phyloP scores from a whole-genome alignment of 2,797 vertebrate species.

The Lerista edwardsae region DNA sequence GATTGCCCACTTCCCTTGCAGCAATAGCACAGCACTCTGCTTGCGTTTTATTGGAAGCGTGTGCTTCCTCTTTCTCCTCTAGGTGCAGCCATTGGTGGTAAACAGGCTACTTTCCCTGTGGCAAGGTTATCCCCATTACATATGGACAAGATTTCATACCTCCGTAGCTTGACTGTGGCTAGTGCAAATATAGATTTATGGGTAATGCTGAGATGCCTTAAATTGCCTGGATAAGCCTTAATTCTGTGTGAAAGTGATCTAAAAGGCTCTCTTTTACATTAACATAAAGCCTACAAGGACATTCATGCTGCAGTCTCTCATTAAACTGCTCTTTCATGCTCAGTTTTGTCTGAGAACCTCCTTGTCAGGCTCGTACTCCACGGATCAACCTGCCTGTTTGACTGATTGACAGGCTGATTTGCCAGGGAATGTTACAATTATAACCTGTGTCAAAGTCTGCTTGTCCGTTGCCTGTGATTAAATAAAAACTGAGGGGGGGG shows the following conservation, averaged over 20 bases:
- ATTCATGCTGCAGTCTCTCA: conserved; percentile 35
- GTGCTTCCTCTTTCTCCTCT: background rate
- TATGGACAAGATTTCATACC: background rate
- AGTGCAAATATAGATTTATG: background rate
- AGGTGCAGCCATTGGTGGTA: too few species aligned
- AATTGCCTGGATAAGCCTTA: background rate
- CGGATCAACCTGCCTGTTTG: conserved; percentile 36
- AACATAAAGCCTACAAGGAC: conserved; percentile 36
- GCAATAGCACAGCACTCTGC: too few species aligned
- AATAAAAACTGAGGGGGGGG: background rate
- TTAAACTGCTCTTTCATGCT: conserved; percentile 50
- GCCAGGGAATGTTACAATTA: conserved; percentile 22
- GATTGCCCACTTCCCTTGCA: background rate
- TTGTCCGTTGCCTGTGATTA: conserved; percentile 17
- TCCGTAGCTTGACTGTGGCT: background rate
- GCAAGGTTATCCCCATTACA: background rate
- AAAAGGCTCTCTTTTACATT: conserved; percentile 37
- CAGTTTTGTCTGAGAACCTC: conserved; percentile 56
- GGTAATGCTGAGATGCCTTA: background rate
- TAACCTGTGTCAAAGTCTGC: conserved; percentile 4
- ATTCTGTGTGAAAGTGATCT: conserved; percentile 6
- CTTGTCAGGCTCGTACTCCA: conserved; percentile 49
- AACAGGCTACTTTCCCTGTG: background rate
- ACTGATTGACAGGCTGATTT: conserved; percentile 38
- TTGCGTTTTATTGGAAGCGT: background rate